Conservation (phyloP, 2,113 vertebrate species). For the Struthidea cinerea region DNA sequence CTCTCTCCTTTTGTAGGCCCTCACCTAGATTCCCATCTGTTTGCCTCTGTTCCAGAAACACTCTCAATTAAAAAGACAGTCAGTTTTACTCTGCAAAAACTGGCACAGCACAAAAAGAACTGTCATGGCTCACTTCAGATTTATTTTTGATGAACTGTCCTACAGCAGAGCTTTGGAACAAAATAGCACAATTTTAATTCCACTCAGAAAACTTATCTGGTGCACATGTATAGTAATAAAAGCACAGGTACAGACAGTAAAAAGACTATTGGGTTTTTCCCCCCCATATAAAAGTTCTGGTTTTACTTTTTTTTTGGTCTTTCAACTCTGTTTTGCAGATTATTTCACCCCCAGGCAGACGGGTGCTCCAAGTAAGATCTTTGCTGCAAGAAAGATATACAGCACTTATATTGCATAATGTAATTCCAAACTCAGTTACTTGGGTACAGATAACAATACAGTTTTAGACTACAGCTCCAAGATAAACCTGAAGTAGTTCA, state of each 20-base stretch:
- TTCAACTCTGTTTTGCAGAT: not conserved
- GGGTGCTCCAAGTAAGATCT: not conserved
- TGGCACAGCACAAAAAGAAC: constrained; percentile 23
- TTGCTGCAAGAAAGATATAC: not conserved
- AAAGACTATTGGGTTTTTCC: accelerated
- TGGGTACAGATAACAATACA: not conserved
- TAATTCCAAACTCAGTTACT: not conserved
- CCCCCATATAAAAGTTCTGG: not conserved
- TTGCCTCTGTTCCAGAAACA: constrained; percentile 48
- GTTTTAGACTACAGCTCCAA: not conserved
- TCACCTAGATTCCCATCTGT: constrained; percentile 53
- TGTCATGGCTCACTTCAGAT: not conserved
- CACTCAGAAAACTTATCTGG: not conserved
- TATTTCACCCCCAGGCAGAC: not conserved
- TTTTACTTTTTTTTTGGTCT: not conserved
- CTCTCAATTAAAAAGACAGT: constrained; percentile 18
- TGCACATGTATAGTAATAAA: not conserved
- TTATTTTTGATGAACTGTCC: constrained; percentile 37
- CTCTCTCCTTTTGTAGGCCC: not conserved
- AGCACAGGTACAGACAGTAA: not conserved
- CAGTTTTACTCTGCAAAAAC: constrained; percentile 17
- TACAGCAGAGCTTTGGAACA: not conserved
- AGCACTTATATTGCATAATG: not conserved
- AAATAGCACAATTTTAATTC: not conserved
- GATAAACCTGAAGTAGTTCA: not conserved